Base-by-base conservation (phyloP, 2,888 invertebrate genomes). In the Acheta domesticus region DNA sequence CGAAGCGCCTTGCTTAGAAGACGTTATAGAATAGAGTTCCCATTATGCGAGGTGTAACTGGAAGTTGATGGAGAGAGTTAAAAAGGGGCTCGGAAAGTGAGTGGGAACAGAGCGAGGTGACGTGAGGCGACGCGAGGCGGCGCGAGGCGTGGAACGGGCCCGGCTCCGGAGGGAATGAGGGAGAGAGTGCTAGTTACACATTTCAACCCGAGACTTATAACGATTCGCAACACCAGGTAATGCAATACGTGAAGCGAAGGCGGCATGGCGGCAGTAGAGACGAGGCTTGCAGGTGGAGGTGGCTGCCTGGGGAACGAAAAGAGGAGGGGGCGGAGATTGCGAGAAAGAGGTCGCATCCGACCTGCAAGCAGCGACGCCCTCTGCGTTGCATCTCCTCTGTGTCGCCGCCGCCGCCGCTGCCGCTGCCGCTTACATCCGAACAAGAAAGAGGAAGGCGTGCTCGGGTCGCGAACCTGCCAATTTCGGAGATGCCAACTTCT, bases 131-230 rank as follows among this genome's bases (percentile, higher is more conserved):
- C 36, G 36, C 36, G 36, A 8, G 36, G 36, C 8, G 36, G 1
- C 36, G 36, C 36, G 36, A 36, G 5, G 36, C 36, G 36, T 36
- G 36, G 5, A 36, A 8, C 36, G 36, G 8, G 36, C 36, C 36
- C 36, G 36, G 36, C 23, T 62, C 62, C 1, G n/a, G n/a, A 62
- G n/a, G 14, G n/a, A 62, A 5, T 14, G 62, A 62, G 62, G n/a
- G 62, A 62, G 62, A 62, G 62, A 62, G n/a, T 62, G n/a, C 62
- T 62, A 62, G 62, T 62, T 62, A 12, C 62, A 62, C 62, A 62
- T 62, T 62, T 62, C 14, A 62, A 62, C 62, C n/a, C 62, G 62
- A 19, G 62, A 16, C 62, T 62, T 62, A n/a, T 19, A 62, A 62
- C n/a, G 62, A 62, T 62, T 62, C 62, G 16, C 62, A 62, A 36